Evolutionary conservation across 2,888 invertebrate species (phyloP).

Genomic region (Microplitis manilae): DNA sequence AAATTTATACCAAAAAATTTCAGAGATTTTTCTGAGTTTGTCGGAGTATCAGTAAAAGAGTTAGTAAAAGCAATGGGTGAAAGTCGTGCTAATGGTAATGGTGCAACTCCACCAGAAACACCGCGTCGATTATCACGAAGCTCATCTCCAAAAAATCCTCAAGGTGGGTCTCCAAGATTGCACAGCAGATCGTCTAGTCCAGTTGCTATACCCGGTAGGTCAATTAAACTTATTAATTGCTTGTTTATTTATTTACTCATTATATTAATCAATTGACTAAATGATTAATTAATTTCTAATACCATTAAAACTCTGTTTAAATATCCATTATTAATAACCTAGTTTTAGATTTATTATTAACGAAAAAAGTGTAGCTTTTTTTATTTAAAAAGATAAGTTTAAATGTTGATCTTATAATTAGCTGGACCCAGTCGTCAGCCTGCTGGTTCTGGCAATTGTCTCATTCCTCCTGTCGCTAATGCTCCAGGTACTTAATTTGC

Average conservation of each 20-base stretch:
- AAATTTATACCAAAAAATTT: neutral
- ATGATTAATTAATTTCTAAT: too few species aligned
- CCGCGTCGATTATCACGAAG: constrained; percentile 74
- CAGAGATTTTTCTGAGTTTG: constrained; percentile 75
- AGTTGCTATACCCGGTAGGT: constrained; percentile 76
- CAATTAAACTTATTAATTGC: constrained; percentile 27
- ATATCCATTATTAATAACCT: constrained; percentile 12
- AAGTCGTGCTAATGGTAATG: constrained; percentile 85
- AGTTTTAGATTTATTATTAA: constrained; percentile 15
- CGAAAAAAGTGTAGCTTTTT: constrained; percentile 16
- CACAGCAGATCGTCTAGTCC: constrained; percentile 76
- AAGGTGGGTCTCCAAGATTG: constrained; percentile 72
- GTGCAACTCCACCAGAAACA: constrained; percentile 81
- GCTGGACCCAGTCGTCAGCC: constrained; percentile 69
- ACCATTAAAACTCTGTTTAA: neutral
- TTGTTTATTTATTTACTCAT: constrained; percentile 31
- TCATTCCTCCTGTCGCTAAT: constrained; percentile 68
- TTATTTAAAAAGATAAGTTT: constrained; percentile 16
- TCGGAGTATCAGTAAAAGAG: constrained; percentile 81
- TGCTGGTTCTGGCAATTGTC: constrained; percentile 67
- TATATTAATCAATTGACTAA: neutral
- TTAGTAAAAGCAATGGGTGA: constrained; percentile 83
- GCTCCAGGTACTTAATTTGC: constrained; percentile 65
- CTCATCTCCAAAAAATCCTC: constrained; percentile 73
- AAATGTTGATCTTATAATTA: constrained; percentile 62